phyloP scores from a whole-genome alignment of 2,888 invertebrate species.

The Pollenia griseotomentosa region DNA sequence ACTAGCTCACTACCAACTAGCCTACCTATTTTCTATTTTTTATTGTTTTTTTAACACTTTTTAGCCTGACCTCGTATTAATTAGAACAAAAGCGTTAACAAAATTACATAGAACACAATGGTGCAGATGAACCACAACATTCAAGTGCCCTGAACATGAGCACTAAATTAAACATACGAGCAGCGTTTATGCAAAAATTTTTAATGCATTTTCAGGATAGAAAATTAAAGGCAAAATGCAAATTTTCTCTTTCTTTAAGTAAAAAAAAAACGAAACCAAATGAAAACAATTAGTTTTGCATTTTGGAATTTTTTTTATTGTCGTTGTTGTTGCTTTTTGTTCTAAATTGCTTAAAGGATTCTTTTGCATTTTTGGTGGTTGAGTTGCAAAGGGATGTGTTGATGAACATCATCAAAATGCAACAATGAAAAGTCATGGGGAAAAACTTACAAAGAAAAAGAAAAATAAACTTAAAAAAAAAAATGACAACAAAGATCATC shows the following conservation, averaged over 20 bases:
- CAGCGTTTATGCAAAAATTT: conserved; percentile 70
- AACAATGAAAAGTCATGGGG: conserved; percentile 66
- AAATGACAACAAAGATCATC: conserved; percentile 47
- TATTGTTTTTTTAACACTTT: background rate
- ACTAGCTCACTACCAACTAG: too few species aligned
- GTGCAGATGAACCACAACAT: conserved; percentile 39
- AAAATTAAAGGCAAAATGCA: conserved; percentile 51
- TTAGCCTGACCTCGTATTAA: background rate
- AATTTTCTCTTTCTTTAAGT: conserved; percentile 49
- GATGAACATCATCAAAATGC: conserved; percentile 54
- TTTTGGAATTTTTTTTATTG: conserved; percentile 70
- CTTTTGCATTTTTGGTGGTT: conserved; percentile 51
- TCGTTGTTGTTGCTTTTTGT: conserved; percentile 1
- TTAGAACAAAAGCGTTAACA: background rate
- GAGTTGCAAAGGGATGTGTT: conserved; percentile 19
- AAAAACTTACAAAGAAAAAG: conserved; percentile 9
- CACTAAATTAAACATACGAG: conserved; percentile 60
- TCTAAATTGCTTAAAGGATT: conserved; percentile 61
- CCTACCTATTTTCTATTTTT: background rate
- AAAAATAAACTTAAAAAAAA: conserved; percentile 37
- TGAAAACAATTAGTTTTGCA: conserved; percentile 82
- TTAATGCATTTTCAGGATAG: conserved; percentile 50
- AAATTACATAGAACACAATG: conserved; percentile 17
- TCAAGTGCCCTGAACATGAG: conserved; percentile 53
- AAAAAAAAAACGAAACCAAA: conserved; percentile 68